Base-by-base conservation (phyloP, 2,888 invertebrate species). In the Drosophila nr. perissopoda region DNA sequence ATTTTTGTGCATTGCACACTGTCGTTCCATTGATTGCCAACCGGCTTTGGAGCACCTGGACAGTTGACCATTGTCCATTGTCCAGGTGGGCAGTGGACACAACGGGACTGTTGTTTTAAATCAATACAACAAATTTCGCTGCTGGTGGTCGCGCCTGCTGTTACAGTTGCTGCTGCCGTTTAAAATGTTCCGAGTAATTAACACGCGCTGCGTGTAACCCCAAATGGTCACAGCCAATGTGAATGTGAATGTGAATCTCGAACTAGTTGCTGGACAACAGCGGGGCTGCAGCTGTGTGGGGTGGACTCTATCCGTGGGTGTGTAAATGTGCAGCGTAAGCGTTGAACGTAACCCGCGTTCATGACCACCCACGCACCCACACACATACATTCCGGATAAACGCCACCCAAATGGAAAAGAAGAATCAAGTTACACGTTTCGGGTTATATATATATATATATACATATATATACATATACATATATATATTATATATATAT, bases 181-280 rank as follows among this genome's bases (percentile, higher is more conserved):
- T 86, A 86, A 86, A 86, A 88, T 86, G 85, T 86, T 86, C 86
- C 88, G 87, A 86, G 85, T 86, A 86, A 86, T 86, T 86, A 86
- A 86, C 85, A 88, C 88, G 85, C 82, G 82, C 86, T 87, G 86
- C 80, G 83, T 88, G 83, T 83, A 86, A 82, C 86, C 86, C 86
- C 85, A 86, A 84, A 85, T 85, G 84, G 81, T 65, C 67, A 31
- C 48, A 58, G 40, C 60, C 36, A 53, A 29, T 48, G 45, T 10
- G 33, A 31, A 42, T 25, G 45, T 45, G 45, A 25, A 45, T 56
- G 68, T 56, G 56, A 25, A 62, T 38, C 59, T 59, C 34, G 18
- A 45, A 48, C 27, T 38, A 21, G 64, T 36, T 2, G 16, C 29
- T 25, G 36, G 54, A 5, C 16, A 27, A 6, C 25, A 34, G 18